These are phyloP conservation scores for Tragelaphus buxtoni DNA, from an alignment of 2,113 vertebrate genomes.

Conservation along the genomic window DNA sequence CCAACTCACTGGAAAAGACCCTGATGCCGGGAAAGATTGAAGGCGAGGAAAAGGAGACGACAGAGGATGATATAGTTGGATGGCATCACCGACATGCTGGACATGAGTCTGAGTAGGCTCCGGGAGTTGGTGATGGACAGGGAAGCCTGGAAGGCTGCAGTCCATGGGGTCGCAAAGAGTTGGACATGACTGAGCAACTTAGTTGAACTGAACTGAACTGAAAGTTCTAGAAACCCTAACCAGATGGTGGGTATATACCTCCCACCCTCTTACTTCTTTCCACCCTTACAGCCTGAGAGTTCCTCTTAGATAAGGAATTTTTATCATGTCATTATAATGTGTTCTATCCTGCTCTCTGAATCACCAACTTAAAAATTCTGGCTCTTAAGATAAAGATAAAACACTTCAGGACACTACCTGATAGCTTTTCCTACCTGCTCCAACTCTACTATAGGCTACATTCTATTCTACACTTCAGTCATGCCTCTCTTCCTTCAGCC, in stretches of 20 bases:
- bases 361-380: not conserved
- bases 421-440: not conserved
- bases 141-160: not conserved
- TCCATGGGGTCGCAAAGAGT: not conserved
- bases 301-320: not conserved
- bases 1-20: not conserved
- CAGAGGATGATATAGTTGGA: not conserved
- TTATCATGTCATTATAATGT: not conserved
- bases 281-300: accelerated
- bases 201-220: not conserved
- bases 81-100: not conserved
- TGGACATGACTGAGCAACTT: not conserved
- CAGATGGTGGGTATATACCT: not conserved
- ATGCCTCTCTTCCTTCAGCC: not conserved
- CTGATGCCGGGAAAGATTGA: not conserved
- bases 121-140: not conserved
- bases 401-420: not conserved
- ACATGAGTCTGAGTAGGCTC: not conserved
- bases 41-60: not conserved
- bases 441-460: not conserved
- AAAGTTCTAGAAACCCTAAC: not conserved
- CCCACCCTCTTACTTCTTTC: not conserved
- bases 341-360: not conserved
- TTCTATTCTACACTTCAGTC: not conserved
- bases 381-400: not conserved